These are phyloP conservation scores for Remorina albescens DNA, from an alignment of 2,797 vertebrate species.

Conservation along the genomic window DNA sequence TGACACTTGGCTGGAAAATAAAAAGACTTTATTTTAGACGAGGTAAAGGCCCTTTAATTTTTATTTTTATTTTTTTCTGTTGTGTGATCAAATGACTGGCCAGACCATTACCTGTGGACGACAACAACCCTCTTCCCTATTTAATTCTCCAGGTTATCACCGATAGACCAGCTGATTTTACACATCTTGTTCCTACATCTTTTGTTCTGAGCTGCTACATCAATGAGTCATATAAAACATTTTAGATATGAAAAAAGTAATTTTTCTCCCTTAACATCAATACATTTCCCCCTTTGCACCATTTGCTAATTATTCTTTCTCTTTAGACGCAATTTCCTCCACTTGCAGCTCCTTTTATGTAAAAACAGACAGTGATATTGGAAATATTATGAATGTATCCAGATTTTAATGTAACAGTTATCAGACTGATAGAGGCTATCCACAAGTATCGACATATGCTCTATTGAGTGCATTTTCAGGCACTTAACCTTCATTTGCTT, in stretches of 20 bases:
- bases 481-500: not conserved
- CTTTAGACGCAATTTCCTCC: not conserved
- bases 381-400: not conserved
- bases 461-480: not conserved
- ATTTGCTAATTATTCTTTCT: constrained; percentile 8
- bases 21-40: not conserved
- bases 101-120: constrained; percentile 26
- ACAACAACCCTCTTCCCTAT: constrained; percentile 21
- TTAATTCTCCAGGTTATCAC: constrained; percentile 13
- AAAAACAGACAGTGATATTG: constrained; percentile 1
- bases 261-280: not conserved
- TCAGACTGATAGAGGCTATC: not conserved
- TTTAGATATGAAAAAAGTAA: not conserved
- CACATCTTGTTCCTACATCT: not conserved
- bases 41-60: not conserved
- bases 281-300: not conserved
- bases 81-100: constrained; percentile 42
- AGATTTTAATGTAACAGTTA: not conserved
- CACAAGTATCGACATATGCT: not conserved
- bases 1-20: constrained; percentile 29
- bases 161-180: constrained; percentile 16
- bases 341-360: not conserved
- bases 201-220: constrained; percentile 12
- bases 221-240: constrained; percentile 8
- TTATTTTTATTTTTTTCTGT: constrained; percentile 24